Evolutionary conservation across 1,140 invertebrate genomes (phyloP), one percentile per base, ranked within the genome.

Genomic region (Potamilus streckersoni): DNA sequence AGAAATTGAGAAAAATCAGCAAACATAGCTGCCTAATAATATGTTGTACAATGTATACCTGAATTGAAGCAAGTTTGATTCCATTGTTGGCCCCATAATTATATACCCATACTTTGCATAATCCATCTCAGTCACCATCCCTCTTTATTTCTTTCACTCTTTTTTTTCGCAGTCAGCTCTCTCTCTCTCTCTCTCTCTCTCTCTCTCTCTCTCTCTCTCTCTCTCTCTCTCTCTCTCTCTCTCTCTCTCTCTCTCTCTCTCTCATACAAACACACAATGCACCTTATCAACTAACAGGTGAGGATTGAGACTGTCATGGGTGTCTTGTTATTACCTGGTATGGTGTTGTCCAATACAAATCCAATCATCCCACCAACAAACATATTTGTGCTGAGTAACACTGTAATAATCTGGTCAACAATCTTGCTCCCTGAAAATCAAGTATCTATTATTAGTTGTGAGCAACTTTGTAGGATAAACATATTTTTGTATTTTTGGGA

Each of bases 241-340:
- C 16, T 56, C 27, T 13, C 6, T 14, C n/a, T 60, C 31, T 65
- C 16, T n/a, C 0, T 55, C 49, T 19, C 12, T 6, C n/a, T 15
- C 3, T 8, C 60, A 31, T 27, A 59, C 20, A 14, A 38, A 61
- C 19, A 27, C 11, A 23, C 17, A 17, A 56, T 23, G 20, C 57
- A 60, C 4, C 20, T 19, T 38, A 13, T 20, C 16, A 38, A 20
- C 23, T 16, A n/a, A 60, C 61, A 59, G 27, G 6, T 56, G 31
- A 15, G 23, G 17, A 1, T 5, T 2, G 23, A 59, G n/a, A 15
- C 19, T 15, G 4, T 38, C 17, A 56, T 67, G 60, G 8, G 60
- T 72, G 86, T 85, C 85, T 78, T 84, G 85, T 13, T 86, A 5
- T 73, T 72, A 89, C 87, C 87, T 81, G 85, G 87, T 12, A 89